Percentiles rank a stretch among this genome's conserved stretches.
Conservation (phyloP, 2,797 vertebrate genomes). For the Tangara arthus region DNA sequence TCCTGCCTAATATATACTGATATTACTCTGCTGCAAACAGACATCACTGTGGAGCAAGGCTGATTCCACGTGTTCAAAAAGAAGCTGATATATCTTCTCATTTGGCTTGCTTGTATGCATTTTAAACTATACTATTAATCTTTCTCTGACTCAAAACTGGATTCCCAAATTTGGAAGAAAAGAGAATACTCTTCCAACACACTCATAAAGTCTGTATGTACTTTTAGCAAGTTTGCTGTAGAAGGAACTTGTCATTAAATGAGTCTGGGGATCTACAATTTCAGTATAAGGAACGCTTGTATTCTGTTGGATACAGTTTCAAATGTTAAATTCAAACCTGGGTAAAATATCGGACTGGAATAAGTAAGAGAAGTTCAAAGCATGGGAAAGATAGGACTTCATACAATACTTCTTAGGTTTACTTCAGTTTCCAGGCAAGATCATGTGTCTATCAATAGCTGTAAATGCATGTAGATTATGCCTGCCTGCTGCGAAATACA, state of each 20-base stretch:
- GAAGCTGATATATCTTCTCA: background rate
- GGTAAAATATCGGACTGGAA: background rate
- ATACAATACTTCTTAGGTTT: background rate
- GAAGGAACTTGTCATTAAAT: background rate
- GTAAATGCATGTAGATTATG: background rate
- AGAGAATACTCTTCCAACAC: background rate
- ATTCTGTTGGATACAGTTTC: background rate
- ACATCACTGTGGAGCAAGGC: background rate
- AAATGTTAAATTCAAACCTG: background rate
- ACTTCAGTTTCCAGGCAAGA: background rate
- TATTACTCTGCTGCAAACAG: background rate
- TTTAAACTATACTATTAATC: background rate
- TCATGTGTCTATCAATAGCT: background rate
- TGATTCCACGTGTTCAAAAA: background rate
- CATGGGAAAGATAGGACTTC: background rate
- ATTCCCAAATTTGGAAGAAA: background rate
- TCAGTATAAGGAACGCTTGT: background rate
- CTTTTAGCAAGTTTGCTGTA: background rate
- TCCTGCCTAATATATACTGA: background rate
- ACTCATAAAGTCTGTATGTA: background rate
- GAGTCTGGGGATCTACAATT: background rate
- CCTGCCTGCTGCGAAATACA: background rate
- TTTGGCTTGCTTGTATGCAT: background rate
- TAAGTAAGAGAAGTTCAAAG: background rate
- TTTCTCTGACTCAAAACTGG: background rate